Base-by-base conservation (phyloP, 2,888 invertebrate genomes). In the Geotrupes spiniger region DNA sequence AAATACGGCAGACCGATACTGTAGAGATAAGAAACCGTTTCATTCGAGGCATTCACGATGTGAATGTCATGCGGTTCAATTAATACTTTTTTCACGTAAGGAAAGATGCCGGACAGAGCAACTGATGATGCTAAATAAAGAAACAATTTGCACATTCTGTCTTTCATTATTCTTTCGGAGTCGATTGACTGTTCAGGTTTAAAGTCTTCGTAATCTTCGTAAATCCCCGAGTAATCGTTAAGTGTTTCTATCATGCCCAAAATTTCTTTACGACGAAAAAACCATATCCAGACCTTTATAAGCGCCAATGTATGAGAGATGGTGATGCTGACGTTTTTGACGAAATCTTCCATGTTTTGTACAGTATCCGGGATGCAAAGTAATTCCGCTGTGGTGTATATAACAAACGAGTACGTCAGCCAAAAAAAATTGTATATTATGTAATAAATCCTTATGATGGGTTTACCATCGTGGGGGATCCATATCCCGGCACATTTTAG, bases 271-370 rank as follows among this genome's bases (percentile, higher is more conserved):
- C 54, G 36, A 11, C 54, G 40, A 11, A 43, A 33, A 29, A 56
- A 60, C 60, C 60, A 60, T 5, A 59, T 47, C 12, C 42, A 40
- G 5, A 54, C 49, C 42, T 60, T 60, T 31, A 52, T 47, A 16
- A 51, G 47, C 1, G 53, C 52, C 4, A 60, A 47, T 2, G 53
- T 36, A 33, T 57, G 56, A 2, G 60, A 56, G 39, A 58, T 45
- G 10, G 55, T 54, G 45, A 60, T 58, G 42, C 57, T 58, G 8
- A 57, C 46, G 29, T 57, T 58, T 46, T 58, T 60, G 16, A 56
- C 51, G 21, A 60, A 36, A 12, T 54, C 55, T 16, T 50, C 41
- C 43, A 60, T 36, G 21, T 57, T 40, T 6, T 36, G 28, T 2
- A 46, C 40, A 5, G 54, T 47, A 29, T 54, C 47, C 27, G 9